Percentiles rank a stretch among this genome's conserved stretches.
phyloP scores from a whole-genome alignment of 53 echinoderm and acorn worm genomes.

The Antedon mediterranea region DNA sequence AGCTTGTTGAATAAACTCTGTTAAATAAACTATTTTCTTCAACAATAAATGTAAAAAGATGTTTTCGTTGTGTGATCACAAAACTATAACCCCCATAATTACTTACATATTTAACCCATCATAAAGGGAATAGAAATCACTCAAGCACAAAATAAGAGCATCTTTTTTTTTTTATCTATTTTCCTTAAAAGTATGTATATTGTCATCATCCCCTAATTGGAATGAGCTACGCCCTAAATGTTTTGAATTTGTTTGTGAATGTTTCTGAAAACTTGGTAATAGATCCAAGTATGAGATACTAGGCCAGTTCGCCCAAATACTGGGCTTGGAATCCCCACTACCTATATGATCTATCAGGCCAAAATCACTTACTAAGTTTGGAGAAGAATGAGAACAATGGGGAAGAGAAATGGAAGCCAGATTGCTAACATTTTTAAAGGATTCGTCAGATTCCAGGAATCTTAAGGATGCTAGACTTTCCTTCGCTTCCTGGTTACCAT shows the following conservation, averaged over 20 bases:
- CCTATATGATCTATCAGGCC: not conserved
- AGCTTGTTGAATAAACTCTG: no score
- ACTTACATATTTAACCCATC: no score
- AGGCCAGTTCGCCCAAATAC: not conserved
- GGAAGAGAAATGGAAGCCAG: not conserved
- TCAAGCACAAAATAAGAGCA: no score
- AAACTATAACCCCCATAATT: no score
- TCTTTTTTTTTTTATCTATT: no score
- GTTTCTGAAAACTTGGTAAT: not conserved
- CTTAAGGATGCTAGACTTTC: conserved; percentile 11
- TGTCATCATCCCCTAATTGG: not conserved
- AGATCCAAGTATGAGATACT: not conserved
- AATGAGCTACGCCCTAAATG: not conserved
- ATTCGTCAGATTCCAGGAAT: not conserved
- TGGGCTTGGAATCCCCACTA: not conserved
- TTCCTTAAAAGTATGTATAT: not conserved
- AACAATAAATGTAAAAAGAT: no score
- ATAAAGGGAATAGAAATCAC: no score
- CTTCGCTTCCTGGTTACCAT: conserved; percentile 34
- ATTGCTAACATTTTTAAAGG: not conserved
- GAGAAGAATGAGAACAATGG: not conserved
- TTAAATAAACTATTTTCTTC: no score
- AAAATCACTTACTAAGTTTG: not conserved
- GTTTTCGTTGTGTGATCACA: no score
- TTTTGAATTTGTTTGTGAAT: not conserved